Evolutionary conservation across 2,797 vertebrate species (phyloP).

Genomic region (Orientallactaga sibirica): DNA sequence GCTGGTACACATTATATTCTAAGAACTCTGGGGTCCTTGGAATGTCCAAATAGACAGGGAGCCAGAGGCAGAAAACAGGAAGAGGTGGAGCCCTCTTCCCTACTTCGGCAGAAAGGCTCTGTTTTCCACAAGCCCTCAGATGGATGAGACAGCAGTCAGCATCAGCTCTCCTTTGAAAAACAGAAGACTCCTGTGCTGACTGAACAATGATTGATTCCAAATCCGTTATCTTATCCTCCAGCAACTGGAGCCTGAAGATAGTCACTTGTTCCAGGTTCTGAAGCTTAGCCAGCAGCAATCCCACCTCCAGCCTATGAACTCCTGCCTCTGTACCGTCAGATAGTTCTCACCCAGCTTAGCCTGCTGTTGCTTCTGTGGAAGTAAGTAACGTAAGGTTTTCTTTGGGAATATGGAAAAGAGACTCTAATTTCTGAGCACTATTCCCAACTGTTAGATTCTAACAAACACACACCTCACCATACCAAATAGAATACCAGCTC

Average conservation of each 20-base stretch:
- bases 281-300: background rate
- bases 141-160: background rate
- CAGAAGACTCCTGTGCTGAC: background rate
- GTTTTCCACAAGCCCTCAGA: background rate
- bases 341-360: no score
- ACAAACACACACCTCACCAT: background rate
- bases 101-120: background rate
- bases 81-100: background rate
- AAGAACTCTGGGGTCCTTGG: background rate
- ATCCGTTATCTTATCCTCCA: background rate
- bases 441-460: background rate
- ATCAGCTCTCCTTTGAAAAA: background rate
- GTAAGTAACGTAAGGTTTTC: background rate
- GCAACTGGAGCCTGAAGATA: background rate
- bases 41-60: background rate
- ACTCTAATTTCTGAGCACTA: background rate
- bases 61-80: background rate
- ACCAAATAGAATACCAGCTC: background rate
- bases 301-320: background rate
- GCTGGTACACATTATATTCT: accelerated
- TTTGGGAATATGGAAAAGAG: background rate
- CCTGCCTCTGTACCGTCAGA: background rate
- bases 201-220: background rate
- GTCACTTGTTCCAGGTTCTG: background rate
- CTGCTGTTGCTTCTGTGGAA: background rate